These are phyloP conservation scores for Caenorhabditis remanei DNA, from an alignment of 1,140 invertebrate genomes.

Conservation along the genomic window DNA sequence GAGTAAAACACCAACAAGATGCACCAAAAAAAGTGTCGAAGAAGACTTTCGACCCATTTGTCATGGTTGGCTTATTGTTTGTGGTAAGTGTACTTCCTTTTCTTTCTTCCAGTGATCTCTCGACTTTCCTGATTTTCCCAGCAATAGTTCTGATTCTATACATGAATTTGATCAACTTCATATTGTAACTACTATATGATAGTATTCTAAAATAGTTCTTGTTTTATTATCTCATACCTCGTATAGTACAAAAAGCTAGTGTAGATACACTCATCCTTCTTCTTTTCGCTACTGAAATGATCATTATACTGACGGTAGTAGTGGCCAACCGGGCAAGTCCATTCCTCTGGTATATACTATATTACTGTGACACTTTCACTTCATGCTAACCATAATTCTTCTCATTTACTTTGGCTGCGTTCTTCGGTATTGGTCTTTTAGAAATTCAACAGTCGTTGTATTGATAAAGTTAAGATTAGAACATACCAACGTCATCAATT, in stretches of 20 bases:
- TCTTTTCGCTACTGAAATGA: background rate
- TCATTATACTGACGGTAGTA: background rate
- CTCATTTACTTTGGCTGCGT: background rate
- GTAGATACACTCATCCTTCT: background rate
- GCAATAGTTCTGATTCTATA: too few relatives aligned
- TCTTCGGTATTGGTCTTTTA: background rate
- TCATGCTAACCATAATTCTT: background rate
- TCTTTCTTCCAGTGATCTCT: background rate
- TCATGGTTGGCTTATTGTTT: slow-evolving; percentile 55
- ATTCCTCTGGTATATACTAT: slow-evolving; percentile 13
- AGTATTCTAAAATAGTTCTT: too few relatives aligned
- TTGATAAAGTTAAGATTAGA: too few relatives aligned
- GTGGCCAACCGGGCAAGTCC: slow-evolving; percentile 22
- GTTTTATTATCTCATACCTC: background rate
- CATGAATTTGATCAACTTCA: too few relatives aligned
- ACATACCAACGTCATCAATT: too few relatives aligned
- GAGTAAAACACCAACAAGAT: background rate
- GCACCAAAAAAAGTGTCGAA: slow-evolving; percentile 9
- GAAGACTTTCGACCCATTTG: slow-evolving; percentile 48
- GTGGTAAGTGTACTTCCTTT: slow-evolving; percentile 38
- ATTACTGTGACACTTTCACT: slow-evolving; percentile 47
- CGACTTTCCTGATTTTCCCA: background rate
- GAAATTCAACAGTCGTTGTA: too few relatives aligned
- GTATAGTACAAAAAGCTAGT: background rate
- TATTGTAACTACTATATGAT: too few relatives aligned